Base-by-base conservation (phyloP, 2,113 vertebrate genomes). In the Sylvilagus bachmani region DNA sequence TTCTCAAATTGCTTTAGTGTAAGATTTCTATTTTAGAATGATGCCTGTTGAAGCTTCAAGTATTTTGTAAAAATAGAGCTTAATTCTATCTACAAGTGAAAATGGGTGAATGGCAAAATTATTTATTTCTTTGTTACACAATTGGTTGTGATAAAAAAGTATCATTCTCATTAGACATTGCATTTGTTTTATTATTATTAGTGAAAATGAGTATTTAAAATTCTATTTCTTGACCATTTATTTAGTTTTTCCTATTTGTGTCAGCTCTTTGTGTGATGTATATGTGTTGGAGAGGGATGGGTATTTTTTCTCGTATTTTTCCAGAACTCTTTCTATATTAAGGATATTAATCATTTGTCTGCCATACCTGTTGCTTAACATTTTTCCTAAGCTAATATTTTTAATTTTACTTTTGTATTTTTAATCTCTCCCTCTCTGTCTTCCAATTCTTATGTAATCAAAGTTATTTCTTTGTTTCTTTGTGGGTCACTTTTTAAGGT, bases 161-260 rank as follows among this genome's bases (percentile, higher is more conserved):
- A 74, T 44, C 55, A 44, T 86, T 77, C 19, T 79, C 75, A 69
- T 64, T 77, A 90, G 71, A 91, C 33, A 84, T 95, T 74, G 73
- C 61, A 84, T 78, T 93, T 84, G 24, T 82, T 90, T 74, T 13
- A 13, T 81, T 75, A 84, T 62, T 79, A 58, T 67, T 79, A 55
- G 44, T 85, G 53, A 90, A 95, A 77, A 82, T 36, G 4, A 58
- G 11, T 38, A 85, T 74, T 93, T 91, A 84, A 95, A 90, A n/a
- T 58, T 89, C 0, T 53, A 66, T 88, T 95, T 95, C 36, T 86
- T 71, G 53, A 29, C 14, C 21, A 71, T 89, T 86, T 93, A 51
- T 0, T 91, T 4, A 77, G 11, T 22, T 80, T 91, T 85, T 61
- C 3, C 21, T 49, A 2, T 77, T 80, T 86, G 21, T 80, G 7